Base-by-base conservation (phyloP, 2,888 invertebrate genomes). In the Tetranychus piercei region DNA sequence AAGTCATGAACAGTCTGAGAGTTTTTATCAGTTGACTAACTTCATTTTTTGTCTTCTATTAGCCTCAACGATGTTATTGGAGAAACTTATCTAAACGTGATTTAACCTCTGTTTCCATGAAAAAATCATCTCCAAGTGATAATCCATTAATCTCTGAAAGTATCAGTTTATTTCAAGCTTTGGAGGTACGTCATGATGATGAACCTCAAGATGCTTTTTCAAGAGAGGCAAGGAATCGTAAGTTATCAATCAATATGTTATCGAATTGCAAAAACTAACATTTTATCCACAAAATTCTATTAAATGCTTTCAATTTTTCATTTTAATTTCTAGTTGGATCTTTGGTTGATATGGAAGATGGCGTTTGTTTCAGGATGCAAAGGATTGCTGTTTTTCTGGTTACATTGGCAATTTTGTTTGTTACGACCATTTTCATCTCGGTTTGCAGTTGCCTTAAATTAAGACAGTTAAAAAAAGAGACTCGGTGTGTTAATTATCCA, bases 141-240 rank as follows among this genome's bases (percentile, higher is more conserved):
- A 78, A 64, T 78, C 80, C 78, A 66, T 20, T 77, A 7, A 81
- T 92, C 15, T 92, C 92, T 0, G 93, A 94, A 84, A 93, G 92
- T 81, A 88, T 94, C 69, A 92, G 90, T 80, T 86, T 94, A 74
- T 93, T 92, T 84, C 93, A 94, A 82, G 90, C 92, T 0, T 83
- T 94, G 74, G 85, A 92, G 76, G 94, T 94, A 8, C 74, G 79
- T 70, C 79, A 79, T 72, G 79, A 79, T 72, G 73, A 70, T 20
- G 77, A 76, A 18, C 45, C 44, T 64, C 66, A 73, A 70, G 67
- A 34, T 43, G 43, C 9, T 43, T 64, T 70, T 44, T 8, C 55
- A 5, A 66, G 66, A 43, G 43, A 44, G n/a, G 44, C 44, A 7
- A 6, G n/a, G 6, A 44, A 71, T 71, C 43, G 71, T 43, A 44